Conservation (phyloP, 2,113 vertebrate genomes). For the Chaenogobius annularis region DNA sequence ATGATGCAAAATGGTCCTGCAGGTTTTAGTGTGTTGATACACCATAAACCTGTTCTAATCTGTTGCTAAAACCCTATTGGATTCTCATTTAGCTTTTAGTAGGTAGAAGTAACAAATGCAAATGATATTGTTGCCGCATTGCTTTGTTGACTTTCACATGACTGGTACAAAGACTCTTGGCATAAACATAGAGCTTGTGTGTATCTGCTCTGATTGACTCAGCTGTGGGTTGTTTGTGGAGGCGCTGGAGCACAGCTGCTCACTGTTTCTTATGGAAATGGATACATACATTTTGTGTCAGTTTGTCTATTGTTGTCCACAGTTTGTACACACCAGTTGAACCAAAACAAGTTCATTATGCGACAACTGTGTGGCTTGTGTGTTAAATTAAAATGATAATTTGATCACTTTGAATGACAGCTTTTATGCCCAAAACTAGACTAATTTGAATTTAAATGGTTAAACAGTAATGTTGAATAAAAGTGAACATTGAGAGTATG, state of each 20-base stretch:
- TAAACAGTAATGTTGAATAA: not conserved
- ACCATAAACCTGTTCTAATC: not conserved
- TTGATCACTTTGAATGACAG: not conserved
- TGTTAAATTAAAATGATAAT: not conserved
- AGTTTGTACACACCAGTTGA: not conserved
- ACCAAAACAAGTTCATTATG: not conserved
- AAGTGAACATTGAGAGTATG: not conserved
- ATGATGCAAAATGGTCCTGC: not conserved
- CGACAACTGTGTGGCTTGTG: not conserved
- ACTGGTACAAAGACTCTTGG: not conserved
- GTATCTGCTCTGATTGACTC: slow-evolving; percentile 8
- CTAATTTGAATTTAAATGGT: not conserved
- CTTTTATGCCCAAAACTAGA: not conserved
- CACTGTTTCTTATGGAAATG: slow-evolving; percentile 18
- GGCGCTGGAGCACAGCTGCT: slow-evolving; percentile 27
- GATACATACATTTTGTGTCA: not conserved
- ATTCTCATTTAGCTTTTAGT: not conserved
- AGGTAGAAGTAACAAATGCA: not conserved
- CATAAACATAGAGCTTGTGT: not conserved
- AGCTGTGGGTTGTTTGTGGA: slow-evolving; percentile 12
- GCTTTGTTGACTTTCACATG: not conserved
- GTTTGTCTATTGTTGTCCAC: not conserved
- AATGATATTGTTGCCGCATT: not conserved
- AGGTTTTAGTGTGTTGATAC: too few relatives aligned
- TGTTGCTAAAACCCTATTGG: not conserved